These are phyloP conservation scores for Montipora sp. DNA, from an alignment of 64 coral and sea anemone genomes.

Conservation along the genomic window DNA sequence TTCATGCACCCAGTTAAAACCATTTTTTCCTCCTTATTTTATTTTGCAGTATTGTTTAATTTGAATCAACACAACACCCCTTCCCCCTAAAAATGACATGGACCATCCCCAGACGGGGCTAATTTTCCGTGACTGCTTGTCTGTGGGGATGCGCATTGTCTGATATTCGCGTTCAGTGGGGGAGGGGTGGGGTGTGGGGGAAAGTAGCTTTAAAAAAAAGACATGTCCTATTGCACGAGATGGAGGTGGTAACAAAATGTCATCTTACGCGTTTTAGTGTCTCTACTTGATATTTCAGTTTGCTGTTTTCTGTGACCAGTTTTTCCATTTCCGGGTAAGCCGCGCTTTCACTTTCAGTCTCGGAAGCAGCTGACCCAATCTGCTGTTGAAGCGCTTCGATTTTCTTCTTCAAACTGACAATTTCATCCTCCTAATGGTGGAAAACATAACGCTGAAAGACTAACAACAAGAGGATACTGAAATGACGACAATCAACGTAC, in stretches of 20 bases:
- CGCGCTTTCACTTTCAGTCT: constrained; percentile 48
- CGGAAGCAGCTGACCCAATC: background rate
- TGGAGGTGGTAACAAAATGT: background rate
- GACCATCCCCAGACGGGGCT: no score
- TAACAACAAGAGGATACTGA: background rate
- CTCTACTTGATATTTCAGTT: constrained; percentile 91
- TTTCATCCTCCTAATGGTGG: constrained; percentile 82
- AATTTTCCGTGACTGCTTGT: no score
- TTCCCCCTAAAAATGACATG: no score
- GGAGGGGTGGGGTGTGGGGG: no score
- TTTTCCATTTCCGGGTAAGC: constrained; percentile 46
- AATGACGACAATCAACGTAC: constrained; percentile 32
- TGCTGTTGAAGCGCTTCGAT: constrained; percentile 75
- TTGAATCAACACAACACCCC: no score
- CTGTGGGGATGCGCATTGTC: no score
- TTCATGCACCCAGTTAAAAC: no score
- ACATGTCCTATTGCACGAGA: no score
- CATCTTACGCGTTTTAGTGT: constrained; percentile 83
- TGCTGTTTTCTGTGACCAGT: constrained; percentile 84
- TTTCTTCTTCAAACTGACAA: constrained; percentile 87
- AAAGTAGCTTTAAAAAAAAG: no score
- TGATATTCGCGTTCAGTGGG: no score
- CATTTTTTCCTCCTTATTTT: no score
- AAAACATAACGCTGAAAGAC: background rate
- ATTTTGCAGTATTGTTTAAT: no score